Evolutionary conservation across 2,113 vertebrate genomes (phyloP).

Genomic region (Phrynosoma platyrhinos): DNA sequence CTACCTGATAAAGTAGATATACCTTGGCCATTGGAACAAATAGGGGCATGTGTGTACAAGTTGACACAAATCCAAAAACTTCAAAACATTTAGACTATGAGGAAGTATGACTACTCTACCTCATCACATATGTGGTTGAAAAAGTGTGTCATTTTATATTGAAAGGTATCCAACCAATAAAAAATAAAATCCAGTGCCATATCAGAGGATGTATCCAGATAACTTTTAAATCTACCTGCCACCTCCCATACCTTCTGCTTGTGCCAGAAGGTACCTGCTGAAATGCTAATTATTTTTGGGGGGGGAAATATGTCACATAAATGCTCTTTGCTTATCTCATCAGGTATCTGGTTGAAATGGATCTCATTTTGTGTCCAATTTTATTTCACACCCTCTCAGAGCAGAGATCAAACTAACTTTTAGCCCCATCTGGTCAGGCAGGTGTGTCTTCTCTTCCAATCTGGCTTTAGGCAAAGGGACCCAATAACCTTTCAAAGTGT

Average conservation of each 20-base stretch:
- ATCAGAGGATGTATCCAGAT: background rate
- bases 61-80: background rate
- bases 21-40: background rate
- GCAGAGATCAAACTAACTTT: background rate
- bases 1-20: background rate
- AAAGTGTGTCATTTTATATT: background rate
- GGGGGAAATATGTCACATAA: slow-evolving; percentile 2
- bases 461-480: slow-evolving; percentile 1
- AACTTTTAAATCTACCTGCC: background rate
- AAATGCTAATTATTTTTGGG: slow-evolving; percentile 6
- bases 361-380: background rate
- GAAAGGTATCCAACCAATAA: background rate
- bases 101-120: background rate
- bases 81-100: background rate
- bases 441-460: background rate
- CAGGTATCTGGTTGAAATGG: background rate
- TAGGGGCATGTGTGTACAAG: background rate
- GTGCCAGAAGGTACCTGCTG: background rate
- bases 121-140: background rate
- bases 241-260: background rate
- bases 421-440: background rate
- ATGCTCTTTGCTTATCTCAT: background rate
- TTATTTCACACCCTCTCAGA: background rate
- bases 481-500: background rate
- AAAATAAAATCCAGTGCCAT: background rate